Evolutionary conservation across 2,797 vertebrate species (phyloP), one percentile per base, ranked within the genome.

Genomic region (Echeneis naucrates): DNA sequence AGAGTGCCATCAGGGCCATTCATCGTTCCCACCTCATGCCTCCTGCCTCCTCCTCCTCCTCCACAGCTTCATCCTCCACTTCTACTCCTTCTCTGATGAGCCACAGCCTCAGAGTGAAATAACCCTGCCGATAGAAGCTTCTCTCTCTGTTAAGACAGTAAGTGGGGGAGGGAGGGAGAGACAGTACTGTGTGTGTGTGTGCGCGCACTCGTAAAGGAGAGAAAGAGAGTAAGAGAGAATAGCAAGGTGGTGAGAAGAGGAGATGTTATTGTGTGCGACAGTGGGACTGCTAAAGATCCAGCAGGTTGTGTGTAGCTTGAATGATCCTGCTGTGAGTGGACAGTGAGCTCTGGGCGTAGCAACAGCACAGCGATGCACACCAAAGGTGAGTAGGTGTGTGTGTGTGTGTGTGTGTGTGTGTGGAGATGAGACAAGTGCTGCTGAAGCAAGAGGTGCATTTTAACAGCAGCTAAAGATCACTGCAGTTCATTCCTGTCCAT

Each of bases 61-160:
- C 86, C 85, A 81, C 82, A 82, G 75, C 80, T 75, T 84, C 78
- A 87, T 89, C 87, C 80, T 88, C 80, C 83, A 81, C 86, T 90
- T 87, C 82, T 86, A 79, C 87, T 86, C 85, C 82, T 86, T 85
- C 80, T 84, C 88, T 90, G 91, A 90, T 87, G 90, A 91, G 89
- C 84, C 87, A 84, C 79, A 85, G 86, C 85, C 81, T 87, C 74
- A 88, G 82, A 93, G 91, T 93, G 86, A 92, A 93, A 89, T 87
- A 91, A 83, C 85, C 90, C 89, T 65, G 83, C 87, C 88, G 88
- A 91, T 81, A 90, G 87, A 91, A 87, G 91, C 88, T 83, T 90
- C 85, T 89, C 88, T 76, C 85, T 89, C 83, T 92, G 87, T 91
- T 87, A 91, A 92, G 89, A 90, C 87, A 87, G 90, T 92, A 92